Evolutionary conservation across 1,140 invertebrate genomes (phyloP).

Genomic region (Drosophila pruinosa): DNA sequence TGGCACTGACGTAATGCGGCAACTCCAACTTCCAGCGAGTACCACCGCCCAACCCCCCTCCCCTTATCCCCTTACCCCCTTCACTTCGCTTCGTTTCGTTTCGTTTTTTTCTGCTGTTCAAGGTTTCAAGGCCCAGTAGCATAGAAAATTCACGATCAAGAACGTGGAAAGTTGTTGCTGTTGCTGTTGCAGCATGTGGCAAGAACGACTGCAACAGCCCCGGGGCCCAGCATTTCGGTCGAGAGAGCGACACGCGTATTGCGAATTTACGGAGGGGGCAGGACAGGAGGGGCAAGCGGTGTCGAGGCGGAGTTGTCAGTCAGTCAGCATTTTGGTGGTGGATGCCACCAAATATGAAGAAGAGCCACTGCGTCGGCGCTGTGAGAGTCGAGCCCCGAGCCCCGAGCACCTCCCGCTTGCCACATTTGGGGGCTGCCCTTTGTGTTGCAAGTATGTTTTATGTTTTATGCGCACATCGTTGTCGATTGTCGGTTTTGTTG

Average conservation of each 20-base stretch:
- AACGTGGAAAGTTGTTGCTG: conserved; percentile 79
- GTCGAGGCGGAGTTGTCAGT: conserved; percentile 61
- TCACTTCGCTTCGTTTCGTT: conserved; percentile 8
- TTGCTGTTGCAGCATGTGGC: conserved; percentile 41
- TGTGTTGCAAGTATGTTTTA: conserved; percentile 43
- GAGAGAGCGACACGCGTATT: conserved; percentile 75
- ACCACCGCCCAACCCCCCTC: not conserved
- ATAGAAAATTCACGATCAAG: conserved; percentile 82
- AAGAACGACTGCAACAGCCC: conserved; percentile 3
- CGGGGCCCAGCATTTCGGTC: conserved; percentile 2
- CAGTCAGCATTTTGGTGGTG: conserved; percentile 48
- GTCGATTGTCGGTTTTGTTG: conserved; percentile 4
- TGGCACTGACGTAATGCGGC: conserved; percentile 76
- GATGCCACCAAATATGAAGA: conserved; percentile 15
- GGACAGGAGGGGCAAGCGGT: not conserved
- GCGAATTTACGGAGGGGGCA: conserved; percentile 26
- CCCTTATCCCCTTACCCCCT: not conserved
- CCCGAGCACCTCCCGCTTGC: conserved; percentile 1
- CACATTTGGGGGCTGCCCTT: conserved; percentile 15
- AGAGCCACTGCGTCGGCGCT: conserved; percentile 51
- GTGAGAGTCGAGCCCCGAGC: conserved; percentile 23
- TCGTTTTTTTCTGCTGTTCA: conserved; percentile 49
- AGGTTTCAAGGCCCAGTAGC: conserved; percentile 82
- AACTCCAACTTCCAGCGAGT: conserved; percentile 59
- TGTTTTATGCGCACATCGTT: conserved; percentile 32